Evolutionary conservation across 2,888 invertebrate genomes (phyloP), one percentile per base, ranked within the genome.

Genomic region (Aethes cnicana): DNA sequence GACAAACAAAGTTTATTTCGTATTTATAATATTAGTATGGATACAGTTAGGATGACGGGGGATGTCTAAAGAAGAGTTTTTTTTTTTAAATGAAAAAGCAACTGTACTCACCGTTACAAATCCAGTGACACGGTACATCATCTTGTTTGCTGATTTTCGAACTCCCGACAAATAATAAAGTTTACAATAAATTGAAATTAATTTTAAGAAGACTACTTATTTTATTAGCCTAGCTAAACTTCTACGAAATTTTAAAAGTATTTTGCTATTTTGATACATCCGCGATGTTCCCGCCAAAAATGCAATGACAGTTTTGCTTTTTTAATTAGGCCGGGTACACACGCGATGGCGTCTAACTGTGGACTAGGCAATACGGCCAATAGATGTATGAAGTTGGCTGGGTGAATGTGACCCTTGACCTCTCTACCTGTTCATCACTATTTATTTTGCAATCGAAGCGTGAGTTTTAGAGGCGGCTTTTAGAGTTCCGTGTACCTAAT

Each of bases 391-490:
- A 33, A 18, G 33, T 48, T 41, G 20, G 33, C 37, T 17, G 21
- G 12, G 48, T 42, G 48, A 48, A 35, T 48, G 48, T 35, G 48
- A 42, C 47, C 47, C 21, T 5, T 16, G 47, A 41, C 47, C 53
- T 33, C 53, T 33, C 33, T 47, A 47, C 47, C 20, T 47, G 26
- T 17, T 20, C 32, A 25, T 35, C 53, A 35, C 39, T 43, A 33
- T 30, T 44, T 32, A 30, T 44, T 47, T 53, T 47, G 52, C 52
- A 53, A 53, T 33, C 46, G 8, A 30, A 47, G 52, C 46, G 18
- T 16, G 47, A 37, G 32, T 39, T 25, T 37, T 43, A 32, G 18
- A 28, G 7, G 14, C 26, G 16, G 9, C 17, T 37, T 47, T 48
- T 48, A 25, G 48, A 33, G 41, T 48, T 48, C 48, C 26, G 17